Evolutionary conservation across 2,113 vertebrate species (phyloP).

Genomic region (Brachionichthys hirsutus): DNA sequence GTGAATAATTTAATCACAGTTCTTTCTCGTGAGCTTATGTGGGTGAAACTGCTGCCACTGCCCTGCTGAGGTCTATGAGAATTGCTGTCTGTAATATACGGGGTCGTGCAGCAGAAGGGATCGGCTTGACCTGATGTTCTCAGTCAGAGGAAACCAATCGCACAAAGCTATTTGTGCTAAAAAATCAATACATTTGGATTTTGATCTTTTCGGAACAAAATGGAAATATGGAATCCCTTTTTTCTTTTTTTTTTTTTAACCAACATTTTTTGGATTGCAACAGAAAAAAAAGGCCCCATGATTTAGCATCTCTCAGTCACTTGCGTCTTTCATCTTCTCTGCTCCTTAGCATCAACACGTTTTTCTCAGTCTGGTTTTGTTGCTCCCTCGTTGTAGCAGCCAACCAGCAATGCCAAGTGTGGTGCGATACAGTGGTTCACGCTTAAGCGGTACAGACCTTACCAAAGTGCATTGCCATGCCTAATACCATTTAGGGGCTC

Average conservation of each 20-base stretch:
- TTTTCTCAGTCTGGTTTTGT: conserved; percentile 43
- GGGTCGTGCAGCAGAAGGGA: conserved; percentile 71
- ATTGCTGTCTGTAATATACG: conserved; percentile 66
- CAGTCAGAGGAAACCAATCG: conserved; percentile 22
- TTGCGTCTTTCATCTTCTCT: conserved; percentile 38
- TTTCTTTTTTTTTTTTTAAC: conserved; percentile 58
- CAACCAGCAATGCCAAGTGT: conserved; percentile 51
- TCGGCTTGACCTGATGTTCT: conserved; percentile 40
- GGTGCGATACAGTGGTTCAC: conserved; percentile 77
- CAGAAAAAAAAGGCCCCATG: conserved; percentile 26
- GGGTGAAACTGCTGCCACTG: conserved; percentile 52
- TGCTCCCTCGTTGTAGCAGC: conserved; percentile 53
- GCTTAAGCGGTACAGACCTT: conserved; percentile 84
- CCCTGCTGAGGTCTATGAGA: conserved; percentile 55
- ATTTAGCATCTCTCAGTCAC: conserved; percentile 32
- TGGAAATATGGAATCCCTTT: conserved; percentile 59
- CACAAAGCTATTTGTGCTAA: conserved; percentile 7
- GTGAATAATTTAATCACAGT: conserved; percentile 76
- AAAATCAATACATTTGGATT: conserved; percentile 39
- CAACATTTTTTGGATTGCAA: conserved; percentile 63
- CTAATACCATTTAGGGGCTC: conserved; percentile 73
- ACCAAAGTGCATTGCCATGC: conserved; percentile 78
- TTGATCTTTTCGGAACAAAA: conserved; percentile 33
- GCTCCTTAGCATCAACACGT: conserved; percentile 44
- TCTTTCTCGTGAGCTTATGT: conserved; percentile 73